Base-by-base conservation (phyloP, 2,888 invertebrate species). In the Arctia plantaginis region DNA sequence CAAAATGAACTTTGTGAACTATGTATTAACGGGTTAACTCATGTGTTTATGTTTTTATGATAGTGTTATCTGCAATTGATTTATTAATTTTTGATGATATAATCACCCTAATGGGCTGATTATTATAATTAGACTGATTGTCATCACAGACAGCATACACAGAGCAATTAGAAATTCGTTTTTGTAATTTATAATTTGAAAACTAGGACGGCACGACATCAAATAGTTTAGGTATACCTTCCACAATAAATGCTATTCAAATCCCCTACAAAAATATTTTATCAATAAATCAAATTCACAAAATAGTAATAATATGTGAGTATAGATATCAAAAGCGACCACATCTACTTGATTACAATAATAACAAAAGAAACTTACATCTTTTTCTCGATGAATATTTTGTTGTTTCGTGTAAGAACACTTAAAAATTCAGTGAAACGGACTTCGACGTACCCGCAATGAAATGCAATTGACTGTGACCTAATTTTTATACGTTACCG, bases 391-490 rank as follows among this genome's bases (percentile, higher is more conserved):
- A 3, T 6, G 51, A 55, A 55, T 33, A 64, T 23, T 64, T 64
- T 30, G 33, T 64, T 15, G 30, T 64, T 65, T 35, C 23, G 35
- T 6, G 10, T 8, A 62, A 30, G 6, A 59, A 30, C 15, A 30
- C 30, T 62, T 15, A 15, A 62, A 62, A 62, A 30, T 30, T 6
- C 30, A 62, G 8, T 62, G 62, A 62, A 62, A 4, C 30, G 15
- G 8, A 62, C 7, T 62, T 62, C 30, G 30, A 7, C 30, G 2
- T 62, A 30, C 18, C 6, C 62, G 30, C 30, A 62, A 62, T 62
- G 6, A 27, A 76, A 67, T 81, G 80, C 77, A 83, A 82, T 80
- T 83, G 83, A 77, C 74, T 77, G 70, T 83, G 83, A 83, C 83
- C 83, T 80, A 80, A 78, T 81, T 82, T 69, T 82, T 78, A 75